These are phyloP conservation scores for Channa maculata DNA, from an alignment of 2,113 vertebrate species.

Conservation along the genomic window DNA sequence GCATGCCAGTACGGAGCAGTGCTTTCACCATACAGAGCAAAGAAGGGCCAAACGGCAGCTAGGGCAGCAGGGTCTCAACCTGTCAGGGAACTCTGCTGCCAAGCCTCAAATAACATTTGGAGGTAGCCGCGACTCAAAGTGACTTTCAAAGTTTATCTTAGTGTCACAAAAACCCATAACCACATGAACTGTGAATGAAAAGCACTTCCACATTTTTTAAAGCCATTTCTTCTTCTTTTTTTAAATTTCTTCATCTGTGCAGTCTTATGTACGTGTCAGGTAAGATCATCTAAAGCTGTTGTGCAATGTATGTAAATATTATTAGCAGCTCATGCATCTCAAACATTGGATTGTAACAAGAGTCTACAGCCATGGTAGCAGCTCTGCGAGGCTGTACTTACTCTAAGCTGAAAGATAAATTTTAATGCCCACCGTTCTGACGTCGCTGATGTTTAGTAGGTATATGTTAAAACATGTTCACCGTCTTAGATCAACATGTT, in stretches of 20 bases:
- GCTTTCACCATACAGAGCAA: conserved; percentile 66
- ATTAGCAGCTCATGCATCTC: background rate
- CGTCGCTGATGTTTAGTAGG: no score
- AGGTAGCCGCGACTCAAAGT: conserved; percentile 80
- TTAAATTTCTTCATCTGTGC: background rate
- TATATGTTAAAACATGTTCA: background rate
- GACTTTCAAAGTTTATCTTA: conserved; percentile 82
- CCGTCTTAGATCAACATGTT: no score
- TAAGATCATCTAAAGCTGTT: background rate
- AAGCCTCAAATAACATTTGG: conserved; percentile 79
- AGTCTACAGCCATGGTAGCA: background rate
- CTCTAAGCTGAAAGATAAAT: no score
- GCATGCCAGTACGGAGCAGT: conserved; percentile 65
- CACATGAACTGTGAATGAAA: conserved; percentile 16
- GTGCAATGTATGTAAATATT: background rate
- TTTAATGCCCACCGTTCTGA: no score
- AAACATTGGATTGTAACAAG: background rate
- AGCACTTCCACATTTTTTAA: background rate
- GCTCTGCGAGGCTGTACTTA: no score
- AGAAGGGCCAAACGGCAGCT: conserved; percentile 72
- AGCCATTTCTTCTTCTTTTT: background rate
- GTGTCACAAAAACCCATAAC: conserved; percentile 33
- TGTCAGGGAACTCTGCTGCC: conserved; percentile 80
- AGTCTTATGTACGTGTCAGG: background rate
- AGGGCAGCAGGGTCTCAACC: conserved; percentile 81